Conservation (phyloP, 2,888 invertebrate genomes). For the Dolomedes plantarius region DNA sequence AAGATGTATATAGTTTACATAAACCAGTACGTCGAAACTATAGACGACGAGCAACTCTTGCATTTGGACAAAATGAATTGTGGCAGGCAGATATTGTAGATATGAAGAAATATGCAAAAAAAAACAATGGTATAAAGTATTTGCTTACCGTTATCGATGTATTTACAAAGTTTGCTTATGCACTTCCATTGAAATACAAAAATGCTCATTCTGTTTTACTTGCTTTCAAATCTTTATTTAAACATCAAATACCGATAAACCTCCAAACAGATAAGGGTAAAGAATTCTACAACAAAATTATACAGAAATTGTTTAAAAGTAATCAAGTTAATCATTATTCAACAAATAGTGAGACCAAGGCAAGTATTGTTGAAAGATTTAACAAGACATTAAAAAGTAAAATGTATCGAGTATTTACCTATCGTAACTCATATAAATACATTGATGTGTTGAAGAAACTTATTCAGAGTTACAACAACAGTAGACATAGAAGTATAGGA, state of each 20-base stretch:
- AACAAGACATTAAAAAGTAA: slow-evolving; percentile 75
- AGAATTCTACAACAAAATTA: slow-evolving; percentile 72
- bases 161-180: slow-evolving; percentile 74
- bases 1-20: slow-evolving; percentile 23
- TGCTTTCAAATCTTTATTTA: slow-evolving; percentile 69
- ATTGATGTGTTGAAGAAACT: background rate
- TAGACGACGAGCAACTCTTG: slow-evolving; percentile 7
- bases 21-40: slow-evolving; percentile 16
- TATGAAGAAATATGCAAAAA: background rate
- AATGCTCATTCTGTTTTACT: slow-evolving; percentile 43
- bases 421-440: background rate
- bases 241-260: slow-evolving; percentile 51
- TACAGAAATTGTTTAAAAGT: slow-evolving; percentile 55
- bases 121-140: slow-evolving; percentile 10
- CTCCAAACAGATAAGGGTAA: slow-evolving; percentile 73
- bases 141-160: slow-evolving; percentile 28
- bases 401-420: background rate
- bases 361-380: slow-evolving; percentile 75
- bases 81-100: slow-evolving; percentile 25
- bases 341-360: slow-evolving; percentile 74
- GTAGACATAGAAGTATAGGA: too few species aligned
- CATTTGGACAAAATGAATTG: slow-evolving; percentile 10
- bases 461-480: background rate
- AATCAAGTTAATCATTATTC: slow-evolving; percentile 73
- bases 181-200: slow-evolving; percentile 73